These are phyloP conservation scores for Tychaedon coryphoeus DNA, from an alignment of 2,113 vertebrate species.

Conservation along the genomic window DNA sequence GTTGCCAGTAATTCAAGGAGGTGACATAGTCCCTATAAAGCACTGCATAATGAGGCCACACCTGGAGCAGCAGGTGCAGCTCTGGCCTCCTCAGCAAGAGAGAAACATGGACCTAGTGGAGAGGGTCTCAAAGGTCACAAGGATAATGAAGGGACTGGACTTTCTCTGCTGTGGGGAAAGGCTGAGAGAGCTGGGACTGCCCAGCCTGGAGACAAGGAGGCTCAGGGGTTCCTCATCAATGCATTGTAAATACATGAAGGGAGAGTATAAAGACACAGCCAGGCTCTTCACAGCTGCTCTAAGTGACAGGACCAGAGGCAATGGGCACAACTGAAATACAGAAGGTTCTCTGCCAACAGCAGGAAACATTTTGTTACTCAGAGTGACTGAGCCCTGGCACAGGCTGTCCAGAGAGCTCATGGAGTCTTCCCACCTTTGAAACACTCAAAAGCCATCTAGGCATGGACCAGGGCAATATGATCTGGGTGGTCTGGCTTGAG, in stretches of 20 bases:
- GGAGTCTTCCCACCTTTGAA: neutral
- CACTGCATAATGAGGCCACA: neutral
- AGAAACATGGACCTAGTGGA: neutral
- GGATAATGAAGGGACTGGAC: neutral
- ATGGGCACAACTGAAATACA: neutral
- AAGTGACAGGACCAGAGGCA: neutral
- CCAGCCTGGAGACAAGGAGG: neutral
- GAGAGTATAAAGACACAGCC: neutral
- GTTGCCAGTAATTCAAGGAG: neutral
- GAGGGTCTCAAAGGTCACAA: neutral
- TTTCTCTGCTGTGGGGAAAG: neutral
- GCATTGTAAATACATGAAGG: accelerated
- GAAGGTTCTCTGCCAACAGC: neutral
- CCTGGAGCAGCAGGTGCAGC: neutral
- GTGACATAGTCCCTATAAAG: neutral
- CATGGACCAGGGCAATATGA: neutral
- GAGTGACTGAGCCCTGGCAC: neutral
- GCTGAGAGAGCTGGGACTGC: neutral
- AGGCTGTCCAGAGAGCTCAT: neutral
- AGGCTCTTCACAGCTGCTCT: too few species aligned
- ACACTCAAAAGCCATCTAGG: neutral
- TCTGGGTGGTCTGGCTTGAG: neutral
- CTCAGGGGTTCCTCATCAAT: neutral
- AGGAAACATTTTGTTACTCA: neutral
- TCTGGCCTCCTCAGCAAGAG: neutral